phyloP scores from a whole-genome alignment of 2,113 vertebrate genomes.

The Sarotherodon lohbergeri region DNA sequence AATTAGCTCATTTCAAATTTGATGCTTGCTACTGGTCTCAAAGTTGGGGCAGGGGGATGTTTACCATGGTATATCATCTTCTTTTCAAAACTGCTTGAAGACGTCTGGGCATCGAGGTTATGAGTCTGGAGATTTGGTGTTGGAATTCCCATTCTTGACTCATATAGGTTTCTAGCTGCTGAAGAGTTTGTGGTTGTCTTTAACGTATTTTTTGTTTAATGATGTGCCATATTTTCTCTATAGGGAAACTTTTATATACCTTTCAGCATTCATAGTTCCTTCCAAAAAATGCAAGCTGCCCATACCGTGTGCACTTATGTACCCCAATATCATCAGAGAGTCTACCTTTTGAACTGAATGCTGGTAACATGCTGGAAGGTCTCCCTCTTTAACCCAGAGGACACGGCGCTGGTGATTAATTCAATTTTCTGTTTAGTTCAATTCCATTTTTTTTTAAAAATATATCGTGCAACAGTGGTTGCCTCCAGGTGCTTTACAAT shows the following conservation, averaged over 20 bases:
- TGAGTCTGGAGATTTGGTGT: not conserved
- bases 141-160: not conserved
- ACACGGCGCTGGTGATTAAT: not conserved
- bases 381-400: not conserved
- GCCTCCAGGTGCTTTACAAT: not conserved
- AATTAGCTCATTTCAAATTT: not conserved
- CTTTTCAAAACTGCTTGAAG: not conserved
- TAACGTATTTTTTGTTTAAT: not conserved
- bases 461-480: not conserved
- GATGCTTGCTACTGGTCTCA: not conserved
- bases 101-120: not conserved
- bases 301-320: not conserved
- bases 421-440: not conserved
- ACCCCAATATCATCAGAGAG: not conserved
- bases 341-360: not conserved
- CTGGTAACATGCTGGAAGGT: not conserved
- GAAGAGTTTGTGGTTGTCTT: not conserved
- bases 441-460: not conserved
- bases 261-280: not conserved
- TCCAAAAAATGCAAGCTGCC: not conserved
- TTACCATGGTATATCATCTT: not conserved
- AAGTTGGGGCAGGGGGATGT: not conserved
- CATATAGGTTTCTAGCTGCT: not conserved
- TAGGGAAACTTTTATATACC: not conserved
- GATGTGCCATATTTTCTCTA: not conserved